A percentile compares a stretch with the other conserved stretches of the same genome.
Conservation (phyloP, 2,113 vertebrate genomes). For the Campylomormyrus tamandua region DNA sequence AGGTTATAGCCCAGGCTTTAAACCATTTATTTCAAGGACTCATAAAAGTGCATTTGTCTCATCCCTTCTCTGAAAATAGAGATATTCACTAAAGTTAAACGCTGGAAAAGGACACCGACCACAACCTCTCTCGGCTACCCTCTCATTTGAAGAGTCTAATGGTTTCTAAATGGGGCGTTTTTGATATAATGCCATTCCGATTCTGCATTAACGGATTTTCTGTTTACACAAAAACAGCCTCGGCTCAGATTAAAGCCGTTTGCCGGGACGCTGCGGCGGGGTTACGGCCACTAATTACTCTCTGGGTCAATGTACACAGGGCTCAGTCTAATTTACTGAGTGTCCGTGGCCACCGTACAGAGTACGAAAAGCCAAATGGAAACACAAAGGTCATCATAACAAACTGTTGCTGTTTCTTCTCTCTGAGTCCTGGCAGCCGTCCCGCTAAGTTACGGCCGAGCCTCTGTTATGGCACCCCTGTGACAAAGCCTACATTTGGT, state of each 20-base stretch:
- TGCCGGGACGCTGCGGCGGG: conserved; percentile 68
- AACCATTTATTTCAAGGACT: conserved; percentile 24
- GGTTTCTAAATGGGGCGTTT: conserved; percentile 54
- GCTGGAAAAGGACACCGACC: conserved; percentile 50
- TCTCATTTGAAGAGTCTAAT: conserved; percentile 49
- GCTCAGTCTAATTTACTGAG: conserved; percentile 68
- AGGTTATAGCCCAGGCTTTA: neutral
- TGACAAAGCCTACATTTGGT: conserved; percentile 66
- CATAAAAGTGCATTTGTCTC: conserved; percentile 6
- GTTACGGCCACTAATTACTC: conserved; percentile 59
- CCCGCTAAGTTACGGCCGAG: conserved; percentile 69
- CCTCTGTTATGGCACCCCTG: conserved; percentile 75
- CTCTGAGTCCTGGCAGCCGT: conserved; percentile 63
- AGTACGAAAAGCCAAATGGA: conserved; percentile 80
- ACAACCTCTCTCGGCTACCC: conserved; percentile 44
- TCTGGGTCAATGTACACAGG: conserved; percentile 78
- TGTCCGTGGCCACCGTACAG: conserved; percentile 28
- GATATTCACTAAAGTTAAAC: conserved; percentile 42
- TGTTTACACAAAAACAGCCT: conserved; percentile 57
- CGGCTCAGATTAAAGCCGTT: conserved; percentile 74
- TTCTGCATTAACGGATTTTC: conserved; percentile 38
- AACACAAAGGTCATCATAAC: conserved; percentile 93
- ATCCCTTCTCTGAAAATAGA: neutral
- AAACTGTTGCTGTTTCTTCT: conserved; percentile 83
- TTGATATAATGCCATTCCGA: conserved; percentile 46